These are phyloP conservation scores for Ochlodes sylvanus DNA, from an alignment of 2,888 invertebrate species.

Conservation along the genomic window DNA sequence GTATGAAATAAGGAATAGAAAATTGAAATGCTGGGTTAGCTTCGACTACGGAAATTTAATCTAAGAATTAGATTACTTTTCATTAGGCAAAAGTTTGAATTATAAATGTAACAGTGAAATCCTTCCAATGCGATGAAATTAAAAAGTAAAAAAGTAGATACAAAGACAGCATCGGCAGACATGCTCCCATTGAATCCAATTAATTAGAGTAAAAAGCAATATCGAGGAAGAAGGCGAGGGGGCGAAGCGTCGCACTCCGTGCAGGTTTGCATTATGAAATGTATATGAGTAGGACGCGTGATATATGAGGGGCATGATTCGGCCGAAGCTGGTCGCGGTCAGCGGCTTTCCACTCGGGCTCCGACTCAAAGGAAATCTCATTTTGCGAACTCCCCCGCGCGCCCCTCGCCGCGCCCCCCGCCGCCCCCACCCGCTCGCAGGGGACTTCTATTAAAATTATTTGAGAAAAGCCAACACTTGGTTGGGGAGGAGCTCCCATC, in stretches of 20 bases:
- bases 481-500: slow-evolving; percentile 45
- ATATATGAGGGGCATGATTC: slow-evolving; percentile 67
- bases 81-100: too few relatives aligned
- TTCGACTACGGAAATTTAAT: too few relatives aligned
- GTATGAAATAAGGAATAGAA: too few relatives aligned
- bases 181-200: slow-evolving; percentile 24
- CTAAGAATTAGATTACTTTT: too few relatives aligned
- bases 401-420: slow-evolving; percentile 43
- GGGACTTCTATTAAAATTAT: slow-evolving; percentile 82
- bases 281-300: slow-evolving; percentile 56
- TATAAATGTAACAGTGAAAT: too few relatives aligned
- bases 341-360: slow-evolving; percentile 58
- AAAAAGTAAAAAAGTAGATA: slow-evolving; percentile 35
- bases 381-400: slow-evolving; percentile 60
- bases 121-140: slow-evolving; percentile 18
- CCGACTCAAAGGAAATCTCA: slow-evolving; percentile 82
- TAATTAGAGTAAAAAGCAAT: slow-evolving; percentile 32
- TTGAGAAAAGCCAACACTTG: slow-evolving; percentile 72
- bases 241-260: slow-evolving; percentile 13
- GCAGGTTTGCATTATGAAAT: slow-evolving; percentile 49
- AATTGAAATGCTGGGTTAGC: too few relatives aligned
- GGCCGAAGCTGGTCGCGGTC: slow-evolving; percentile 67
- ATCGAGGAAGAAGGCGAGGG: slow-evolving; percentile 15
- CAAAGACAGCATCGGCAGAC: slow-evolving; percentile 8
- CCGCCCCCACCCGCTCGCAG: slow-evolving; percentile 48